These are phyloP conservation scores for Parelbella ahira DNA, from an alignment of 2,888 invertebrate genomes.

Conservation along the genomic window DNA sequence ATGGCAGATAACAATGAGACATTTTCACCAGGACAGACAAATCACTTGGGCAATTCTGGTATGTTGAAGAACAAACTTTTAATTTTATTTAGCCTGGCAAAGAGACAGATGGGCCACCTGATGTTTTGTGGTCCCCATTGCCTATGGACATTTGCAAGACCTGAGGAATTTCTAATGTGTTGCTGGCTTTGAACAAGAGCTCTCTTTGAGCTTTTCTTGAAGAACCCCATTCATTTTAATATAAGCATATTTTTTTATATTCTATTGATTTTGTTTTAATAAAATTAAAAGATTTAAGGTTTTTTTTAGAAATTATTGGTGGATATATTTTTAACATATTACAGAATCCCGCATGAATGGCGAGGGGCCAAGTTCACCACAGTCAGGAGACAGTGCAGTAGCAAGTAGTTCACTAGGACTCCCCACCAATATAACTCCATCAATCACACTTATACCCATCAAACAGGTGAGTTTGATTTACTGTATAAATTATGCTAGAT, in stretches of 20 bases:
- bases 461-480: slow-evolving; percentile 84
- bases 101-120: neutral
- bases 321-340: slow-evolving; percentile 10
- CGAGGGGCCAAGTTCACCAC: slow-evolving; percentile 88
- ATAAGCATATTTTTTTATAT: too few species aligned
- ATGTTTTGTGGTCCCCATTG: too few species aligned
- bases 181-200: too few species aligned
- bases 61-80: neutral
- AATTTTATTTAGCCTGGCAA: too few species aligned
- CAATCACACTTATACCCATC: slow-evolving; percentile 92
- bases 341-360: slow-evolving; percentile 81
- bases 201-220: too few species aligned
- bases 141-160: too few species aligned
- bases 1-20: slow-evolving; percentile 91
- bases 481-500: too few species aligned
- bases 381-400: slow-evolving; percentile 89
- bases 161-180: too few species aligned
- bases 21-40: slow-evolving; percentile 78
- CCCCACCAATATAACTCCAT: slow-evolving; percentile 86
- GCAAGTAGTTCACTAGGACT: slow-evolving; percentile 85
- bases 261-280: too few species aligned
- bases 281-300: too few species aligned
- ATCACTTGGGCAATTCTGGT: slow-evolving; percentile 52
- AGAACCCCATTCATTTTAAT: too few species aligned
- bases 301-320: too few species aligned